phyloP scores from a whole-genome alignment of 2,113 vertebrate genomes.

The Hymenochirus boettgeri region DNA sequence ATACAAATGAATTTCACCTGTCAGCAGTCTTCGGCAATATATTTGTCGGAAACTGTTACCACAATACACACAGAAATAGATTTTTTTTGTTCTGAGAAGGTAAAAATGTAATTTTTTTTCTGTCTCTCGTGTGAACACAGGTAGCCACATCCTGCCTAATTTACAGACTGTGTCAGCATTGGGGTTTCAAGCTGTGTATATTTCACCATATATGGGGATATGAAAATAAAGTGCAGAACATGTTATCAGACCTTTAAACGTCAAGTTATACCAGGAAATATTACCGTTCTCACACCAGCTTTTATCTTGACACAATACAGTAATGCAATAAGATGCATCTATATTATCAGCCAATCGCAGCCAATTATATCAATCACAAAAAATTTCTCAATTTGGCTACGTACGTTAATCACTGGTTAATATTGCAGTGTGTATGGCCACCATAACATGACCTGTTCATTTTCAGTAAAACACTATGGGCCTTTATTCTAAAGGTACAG shows the following conservation, averaged over 20 bases:
- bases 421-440: no score
- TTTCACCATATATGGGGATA: constrained; percentile 19
- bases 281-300: background rate
- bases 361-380: no score
- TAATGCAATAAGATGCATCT: no score
- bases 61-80: background rate
- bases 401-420: no score
- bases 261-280: background rate
- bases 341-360: no score
- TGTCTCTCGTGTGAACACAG: background rate
- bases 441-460: no score
- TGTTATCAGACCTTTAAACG: background rate
- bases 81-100: constrained; percentile 26
- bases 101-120: no score
- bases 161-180: background rate
- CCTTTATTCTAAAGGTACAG: no score
- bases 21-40: background rate
- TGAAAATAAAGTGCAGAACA: background rate
- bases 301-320: no score
- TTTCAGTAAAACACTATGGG: no score
- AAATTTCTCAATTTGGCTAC: no score
- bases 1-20: background rate
- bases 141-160: constrained; percentile 33
- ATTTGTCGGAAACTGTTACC: background rate
- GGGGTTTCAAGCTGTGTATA: background rate